Evolutionary conservation across 2,888 invertebrate genomes (phyloP), one percentile per base, ranked within the genome.

Genomic region (Plutella xylostella): DNA sequence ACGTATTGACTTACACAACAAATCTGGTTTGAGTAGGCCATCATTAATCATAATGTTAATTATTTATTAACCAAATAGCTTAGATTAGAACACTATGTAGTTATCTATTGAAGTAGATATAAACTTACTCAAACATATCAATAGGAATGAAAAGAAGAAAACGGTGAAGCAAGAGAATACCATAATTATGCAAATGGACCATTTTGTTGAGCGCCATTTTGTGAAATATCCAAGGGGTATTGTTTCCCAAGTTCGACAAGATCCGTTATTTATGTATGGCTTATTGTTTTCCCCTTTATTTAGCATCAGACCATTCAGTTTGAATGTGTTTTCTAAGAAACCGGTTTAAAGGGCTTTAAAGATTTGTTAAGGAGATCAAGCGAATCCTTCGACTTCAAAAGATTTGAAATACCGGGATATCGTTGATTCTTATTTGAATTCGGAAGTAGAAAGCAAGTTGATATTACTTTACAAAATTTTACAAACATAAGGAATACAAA

Each of bases 221-320:
- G 69, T 65, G 56, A 60, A 55, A 45, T 30, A 52, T 49, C 53
- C 54, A 52, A 55, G 56, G 57, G 57, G 70, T 68, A 82, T 82
- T 80, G 83, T 82, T 80, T 79, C 70, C 75, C 67, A 61, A 61
- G 70, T 73, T 71, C 66, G 63, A 65, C 68, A 69, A 20, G 75
- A 79, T 78, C 77, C 68, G 67, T 69, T 80, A 77, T 82, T 82
- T 82, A 79, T 79, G 74, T 73, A 52, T 44, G 65, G 71, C 71
- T 75, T 69, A 65, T 61, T 62, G 60, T 64, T 55, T 51, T 51
- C 55, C 58, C 48, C 60, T 61, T 60, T 59, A 58, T 63, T 61
- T 56, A 60, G 55, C 39, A 14, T 39, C 37, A 33, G 33, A n/a
- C 41, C 41, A 41, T 41, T 41, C 30, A 41, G 19, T 17, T 15